Evolutionary conservation across 2,888 invertebrate species (phyloP).

Genomic region (Erebia palarica): DNA sequence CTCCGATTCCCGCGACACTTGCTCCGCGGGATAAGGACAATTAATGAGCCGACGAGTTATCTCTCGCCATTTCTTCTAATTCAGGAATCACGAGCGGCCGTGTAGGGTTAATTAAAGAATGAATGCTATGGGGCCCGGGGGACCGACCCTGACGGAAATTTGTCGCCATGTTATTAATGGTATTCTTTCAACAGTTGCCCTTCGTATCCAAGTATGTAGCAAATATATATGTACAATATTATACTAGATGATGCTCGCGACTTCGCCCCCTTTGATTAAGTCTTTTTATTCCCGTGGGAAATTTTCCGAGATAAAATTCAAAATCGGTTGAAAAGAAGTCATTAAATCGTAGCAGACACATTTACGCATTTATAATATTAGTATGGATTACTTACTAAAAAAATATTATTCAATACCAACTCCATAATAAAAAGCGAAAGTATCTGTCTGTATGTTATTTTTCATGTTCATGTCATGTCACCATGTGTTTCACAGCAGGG

Average conservation of each 20-base stretch:
- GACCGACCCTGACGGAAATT: slow-evolving; percentile 60
- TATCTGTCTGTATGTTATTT: too few species aligned
- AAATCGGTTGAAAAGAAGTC: not conserved
- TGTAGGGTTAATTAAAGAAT: slow-evolving; percentile 70
- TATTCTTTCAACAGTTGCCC: slow-evolving; percentile 28
- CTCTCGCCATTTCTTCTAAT: slow-evolving; percentile 70
- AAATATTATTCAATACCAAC: too few species aligned
- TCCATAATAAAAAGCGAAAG: too few species aligned
- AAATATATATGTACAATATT: not conserved
- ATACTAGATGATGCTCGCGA: not conserved
- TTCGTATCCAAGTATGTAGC: slow-evolving; percentile 2
- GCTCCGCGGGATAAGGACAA: slow-evolving; percentile 61
- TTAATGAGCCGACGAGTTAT: slow-evolving; percentile 60
- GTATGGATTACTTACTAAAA: not conserved
- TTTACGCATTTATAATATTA: not conserved
- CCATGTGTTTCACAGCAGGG: too few species aligned
- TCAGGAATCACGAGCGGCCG: slow-evolving; percentile 54
- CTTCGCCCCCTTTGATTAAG: not conserved
- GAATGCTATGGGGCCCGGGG: slow-evolving; percentile 48
- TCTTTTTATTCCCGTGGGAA: too few species aligned
- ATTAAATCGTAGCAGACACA: not conserved
- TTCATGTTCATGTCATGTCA: too few species aligned
- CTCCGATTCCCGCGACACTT: slow-evolving; percentile 39
- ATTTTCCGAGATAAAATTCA: not conserved
- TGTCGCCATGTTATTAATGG: slow-evolving; percentile 57